A percentile compares a stretch with the other conserved stretches of the same genome.
phyloP scores from a whole-genome alignment of 2,888 invertebrate species.

The Itoplectis maculator region DNA sequence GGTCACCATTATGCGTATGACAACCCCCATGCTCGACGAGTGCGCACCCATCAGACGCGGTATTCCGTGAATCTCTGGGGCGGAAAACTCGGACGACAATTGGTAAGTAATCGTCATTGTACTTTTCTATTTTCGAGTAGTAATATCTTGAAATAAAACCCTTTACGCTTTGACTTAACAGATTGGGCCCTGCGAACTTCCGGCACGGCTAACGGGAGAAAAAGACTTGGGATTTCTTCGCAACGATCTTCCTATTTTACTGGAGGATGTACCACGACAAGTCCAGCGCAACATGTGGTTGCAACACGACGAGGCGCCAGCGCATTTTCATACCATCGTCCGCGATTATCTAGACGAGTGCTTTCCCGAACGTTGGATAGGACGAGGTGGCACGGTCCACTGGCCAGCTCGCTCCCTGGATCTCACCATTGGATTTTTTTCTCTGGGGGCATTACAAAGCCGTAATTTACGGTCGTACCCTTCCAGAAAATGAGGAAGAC shows the following conservation, averaged over 20 bases:
- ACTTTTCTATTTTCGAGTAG: background rate
- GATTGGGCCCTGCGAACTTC: background rate
- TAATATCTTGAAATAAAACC: background rate
- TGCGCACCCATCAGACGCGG: constrained; percentile 17
- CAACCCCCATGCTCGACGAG: constrained; percentile 1
- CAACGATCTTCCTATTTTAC: background rate
- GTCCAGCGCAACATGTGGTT: background rate
- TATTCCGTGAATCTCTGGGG: background rate
- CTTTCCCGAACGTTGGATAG: constrained; percentile 3
- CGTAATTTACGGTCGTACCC: background rate
- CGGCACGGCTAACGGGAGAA: background rate
- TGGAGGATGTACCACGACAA: background rate
- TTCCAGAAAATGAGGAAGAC: background rate
- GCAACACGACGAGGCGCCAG: background rate
- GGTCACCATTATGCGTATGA: constrained; percentile 7
- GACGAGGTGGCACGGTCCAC: background rate
- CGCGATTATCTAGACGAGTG: background rate
- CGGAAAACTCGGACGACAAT: constrained; percentile 13
- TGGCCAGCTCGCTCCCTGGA: constrained; percentile 6
- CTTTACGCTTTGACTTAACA: background rate
- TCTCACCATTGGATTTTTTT: constrained; percentile 3
- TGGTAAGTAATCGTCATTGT: constrained; percentile 1
- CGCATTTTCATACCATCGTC: background rate
- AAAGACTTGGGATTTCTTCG: background rate
- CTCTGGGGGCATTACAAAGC: constrained; percentile 4